These are phyloP conservation scores for Eulemur rubriventer DNA, from an alignment of 2,797 vertebrate species.

Conservation along the genomic window DNA sequence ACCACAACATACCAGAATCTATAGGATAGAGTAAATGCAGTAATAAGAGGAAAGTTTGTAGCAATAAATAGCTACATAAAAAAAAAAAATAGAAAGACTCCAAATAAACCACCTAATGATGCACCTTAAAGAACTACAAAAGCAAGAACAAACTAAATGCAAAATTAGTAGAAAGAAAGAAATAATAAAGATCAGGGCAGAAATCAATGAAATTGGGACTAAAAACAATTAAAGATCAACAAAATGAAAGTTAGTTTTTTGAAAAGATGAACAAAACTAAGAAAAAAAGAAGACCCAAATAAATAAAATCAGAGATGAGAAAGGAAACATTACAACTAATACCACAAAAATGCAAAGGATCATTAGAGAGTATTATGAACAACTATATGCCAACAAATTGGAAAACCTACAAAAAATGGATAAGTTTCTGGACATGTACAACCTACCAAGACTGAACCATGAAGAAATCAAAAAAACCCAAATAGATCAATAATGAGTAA, in stretches of 20 bases:
- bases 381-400: background rate
- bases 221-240: background rate
- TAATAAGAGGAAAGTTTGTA: background rate
- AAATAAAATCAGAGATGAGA: background rate
- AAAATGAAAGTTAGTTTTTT: background rate
- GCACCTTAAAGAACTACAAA: background rate
- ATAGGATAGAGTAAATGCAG: background rate
- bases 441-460: background rate
- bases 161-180: background rate
- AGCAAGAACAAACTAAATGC: background rate
- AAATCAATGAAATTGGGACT: background rate
- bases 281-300: background rate
- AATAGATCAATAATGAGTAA: background rate
- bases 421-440: background rate
- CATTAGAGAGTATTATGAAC: background rate
- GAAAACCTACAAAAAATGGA: background rate
- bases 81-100: background rate
- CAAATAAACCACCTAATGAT: background rate
- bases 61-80: background rate
- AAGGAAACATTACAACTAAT: background rate
- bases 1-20: background rate
- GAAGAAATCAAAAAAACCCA: background rate
- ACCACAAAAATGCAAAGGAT: background rate
- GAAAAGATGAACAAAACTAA: background rate
- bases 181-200: background rate